phyloP scores from a whole-genome alignment of 2,113 vertebrate species.

The Hippocampus mohnikei region DNA sequence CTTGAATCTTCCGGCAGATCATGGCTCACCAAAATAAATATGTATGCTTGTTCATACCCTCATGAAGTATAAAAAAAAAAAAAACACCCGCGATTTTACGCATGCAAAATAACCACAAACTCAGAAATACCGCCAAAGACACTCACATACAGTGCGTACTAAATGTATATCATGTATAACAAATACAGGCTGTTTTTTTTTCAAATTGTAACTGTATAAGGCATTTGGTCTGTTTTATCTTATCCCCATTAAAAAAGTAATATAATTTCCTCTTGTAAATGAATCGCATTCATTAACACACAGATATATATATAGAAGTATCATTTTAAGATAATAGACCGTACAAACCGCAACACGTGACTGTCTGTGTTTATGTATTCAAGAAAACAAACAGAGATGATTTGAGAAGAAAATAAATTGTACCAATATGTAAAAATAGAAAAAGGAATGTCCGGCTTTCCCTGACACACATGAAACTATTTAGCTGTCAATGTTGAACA shows the following conservation, averaged over 20 bases:
- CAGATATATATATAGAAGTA: no score
- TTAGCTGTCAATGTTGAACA: no score
- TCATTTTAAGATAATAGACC: background rate
- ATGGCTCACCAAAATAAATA: slow-evolving; percentile 64
- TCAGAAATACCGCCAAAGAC: slow-evolving; percentile 13
- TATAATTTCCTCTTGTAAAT: background rate
- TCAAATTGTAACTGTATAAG: background rate
- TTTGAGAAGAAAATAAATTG: background rate
- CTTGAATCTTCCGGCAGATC: slow-evolving; percentile 45
- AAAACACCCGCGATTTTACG: background rate
- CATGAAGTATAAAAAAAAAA: slow-evolving; percentile 60
- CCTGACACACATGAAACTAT: no score
- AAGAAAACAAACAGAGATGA: background rate
- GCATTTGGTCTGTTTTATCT: slow-evolving; percentile 1
- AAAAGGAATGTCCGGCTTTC: no score
- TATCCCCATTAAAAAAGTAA: background rate
- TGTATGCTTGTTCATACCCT: slow-evolving; percentile 69
- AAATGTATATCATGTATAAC: slow-evolving; percentile 23
- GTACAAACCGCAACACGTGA: background rate
- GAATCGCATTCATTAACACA: background rate
- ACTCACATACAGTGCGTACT: slow-evolving; percentile 23
- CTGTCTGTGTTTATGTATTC: background rate
- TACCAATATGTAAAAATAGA: no score
- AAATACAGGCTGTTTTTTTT: background rate
- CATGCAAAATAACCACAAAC: slow-evolving; percentile 20